Evolutionary conservation across 2,113 vertebrate species (phyloP), one percentile per base, ranked within the genome.

Genomic region (Amphiprion percula): DNA sequence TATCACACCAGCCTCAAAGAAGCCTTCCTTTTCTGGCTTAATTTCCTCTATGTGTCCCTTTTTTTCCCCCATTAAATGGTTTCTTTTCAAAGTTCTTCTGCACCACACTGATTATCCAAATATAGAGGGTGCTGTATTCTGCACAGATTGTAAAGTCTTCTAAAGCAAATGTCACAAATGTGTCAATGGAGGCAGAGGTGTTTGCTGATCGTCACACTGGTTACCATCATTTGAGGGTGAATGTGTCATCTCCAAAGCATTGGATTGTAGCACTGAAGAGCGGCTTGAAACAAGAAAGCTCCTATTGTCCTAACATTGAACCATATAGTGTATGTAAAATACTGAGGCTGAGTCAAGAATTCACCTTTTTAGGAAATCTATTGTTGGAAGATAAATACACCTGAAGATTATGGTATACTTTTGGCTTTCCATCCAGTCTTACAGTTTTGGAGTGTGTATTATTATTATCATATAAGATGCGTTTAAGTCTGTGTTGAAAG

Each of bases 301-400:
- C 1, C 2, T 5, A 30, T 6, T 5, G 33, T 59, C n/a, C 21
- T 10, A 21, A 37, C 33, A 37, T 9, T 37, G 33, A 37, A 7
- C 33, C 8, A 37, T 37, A 37, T 30, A 37, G 10, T 61, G 11
- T 63, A 33, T 7, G 15, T 8, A 62, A 62, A 9, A 7, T 7
- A 62, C 23, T 65, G 60, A 59, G 30, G 30, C n/a, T 41, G 21
- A 60, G 41, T 54, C 23, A 53, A 55, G 39, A 50, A 9, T 64
- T 19, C 3, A 7, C 21, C 19, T 46, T 52, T 19, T 23, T 4
- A 55, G 23, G 16, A 58, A 56, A 46, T 58, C 33, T 15, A 44
- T 11, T 14, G 64, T 64, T 44, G 21, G 2, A n/a, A 58, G 4
- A 54, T 46, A 44, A 61, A 75, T 37, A 8, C 15, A 10, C 9